Evolutionary conservation across 2,113 vertebrate genomes (phyloP).

Genomic region (Procavia capensis): DNA sequence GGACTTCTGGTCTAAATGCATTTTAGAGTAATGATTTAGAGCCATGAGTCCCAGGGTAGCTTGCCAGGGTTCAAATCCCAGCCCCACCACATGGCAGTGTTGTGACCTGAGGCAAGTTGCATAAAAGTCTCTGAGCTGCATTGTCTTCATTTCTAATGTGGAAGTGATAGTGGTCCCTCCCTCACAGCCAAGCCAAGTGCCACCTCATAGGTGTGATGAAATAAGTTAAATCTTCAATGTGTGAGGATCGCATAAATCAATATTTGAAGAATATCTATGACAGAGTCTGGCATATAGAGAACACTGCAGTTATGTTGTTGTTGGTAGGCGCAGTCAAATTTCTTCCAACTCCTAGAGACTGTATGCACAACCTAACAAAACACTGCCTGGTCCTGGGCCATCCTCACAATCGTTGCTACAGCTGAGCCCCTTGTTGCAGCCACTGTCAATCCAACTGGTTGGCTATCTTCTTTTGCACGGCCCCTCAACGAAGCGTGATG

Average conservation of each 20-base stretch:
- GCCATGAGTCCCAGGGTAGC: too few relatives aligned
- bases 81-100: fast-evolving
- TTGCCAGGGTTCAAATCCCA: neutral
- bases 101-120: neutral
- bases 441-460: too few relatives aligned
- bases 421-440: too few relatives aligned
- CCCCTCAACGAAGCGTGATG: too few relatives aligned
- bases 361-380: too few relatives aligned
- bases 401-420: too few relatives aligned
- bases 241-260: neutral
- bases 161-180: neutral
- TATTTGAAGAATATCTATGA: neutral
- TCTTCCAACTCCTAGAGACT: too few relatives aligned
- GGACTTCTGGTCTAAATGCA: neutral
- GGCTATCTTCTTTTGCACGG: too few relatives aligned
- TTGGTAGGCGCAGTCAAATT: too few relatives aligned
- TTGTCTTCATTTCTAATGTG: neutral
- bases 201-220: neutral
- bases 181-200: too few relatives aligned
- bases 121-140: neutral
- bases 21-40: neutral
- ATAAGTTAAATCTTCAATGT: neutral
- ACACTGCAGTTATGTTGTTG: too few relatives aligned
- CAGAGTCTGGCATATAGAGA: neutral
- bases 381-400: too few relatives aligned